Evolutionary conservation across 2,797 vertebrate genomes (phyloP), one percentile per base, ranked within the genome.

Genomic region (Cryptoblepharus egeriae): DNA sequence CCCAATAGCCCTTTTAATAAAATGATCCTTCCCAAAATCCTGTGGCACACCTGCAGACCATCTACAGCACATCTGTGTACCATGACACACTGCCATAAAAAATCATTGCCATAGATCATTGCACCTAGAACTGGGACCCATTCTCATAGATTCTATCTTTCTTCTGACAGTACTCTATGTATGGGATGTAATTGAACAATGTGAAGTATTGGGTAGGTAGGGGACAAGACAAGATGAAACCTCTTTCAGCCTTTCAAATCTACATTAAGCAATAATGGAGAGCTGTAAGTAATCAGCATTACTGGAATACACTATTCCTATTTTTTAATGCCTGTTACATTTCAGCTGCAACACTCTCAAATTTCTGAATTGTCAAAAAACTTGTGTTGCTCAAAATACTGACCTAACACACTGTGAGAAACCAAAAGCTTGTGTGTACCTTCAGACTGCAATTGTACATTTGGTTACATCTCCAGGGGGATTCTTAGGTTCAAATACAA

Each of bases 401-500:
- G 0, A 18, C 1, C 3, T 49, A 0, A 18, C 1, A 61, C 57
- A 13, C 61, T 26, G 8, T 2, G 42, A 57, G 60, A 90, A 84
- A 35, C 30, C 64, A 32, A 73, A 80, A 85, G 8, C 2, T 13
- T 52, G 77, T 3, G 4, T 24, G 10, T 1, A 9, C 6, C 10
- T 81, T 45, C 45, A 75, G 63, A 3, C 35, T n/a, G 30, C 70
- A 85, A 24, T 10, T 71, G 49, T 28, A 16, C 39, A 49, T 16
- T 45, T 45, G 39, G 13, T n/a, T 49, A 28, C 39, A 45, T 32
- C 79, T 26, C 68, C 73, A 1, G 26, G 72, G 2, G 52, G 32
- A 81, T 49, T 58, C 69, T 78, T 74, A 60, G 85, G 79, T 82
- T 39, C 32, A 83, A 70, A 57, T 15, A 67, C 22, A 61, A 61